Base-by-base conservation (phyloP, 2,113 vertebrate species). In the Columba livia region DNA sequence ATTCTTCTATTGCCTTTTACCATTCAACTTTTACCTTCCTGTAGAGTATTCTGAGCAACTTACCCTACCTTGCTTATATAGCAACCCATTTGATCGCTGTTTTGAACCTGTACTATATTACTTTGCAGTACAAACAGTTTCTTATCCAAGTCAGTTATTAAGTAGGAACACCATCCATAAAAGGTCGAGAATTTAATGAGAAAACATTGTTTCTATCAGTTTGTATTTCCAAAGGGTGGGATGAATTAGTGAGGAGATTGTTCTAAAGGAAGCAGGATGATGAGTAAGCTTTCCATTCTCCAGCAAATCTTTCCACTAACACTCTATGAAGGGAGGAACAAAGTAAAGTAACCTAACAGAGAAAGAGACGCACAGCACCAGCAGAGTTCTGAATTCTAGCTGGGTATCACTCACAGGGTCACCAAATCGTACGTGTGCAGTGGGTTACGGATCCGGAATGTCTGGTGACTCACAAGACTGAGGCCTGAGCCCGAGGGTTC, bases 251-350 rank as follows among this genome's bases (percentile, higher is more conserved):
- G 38, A 88, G 44, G 25, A 85, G 70, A 88, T n/a, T 87, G 44
- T 53, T 84, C 48, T 91, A 85, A 87, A 87, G 87, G 62, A 91
- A 94, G 53, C 62, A 61, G 64, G 61, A 31, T 72, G 69, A 79
- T 89, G 79, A 94, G 61, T 89, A 91, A 94, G 84, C 87, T 87
- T 89, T 85, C 78, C 57, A 15, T 69, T 79, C 50, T 64, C 65
- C 80, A 85, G 40, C 53, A 95, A 83, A 32, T 85, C 60, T 94
- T 96, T 94, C 91, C 94, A 91, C 44, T 75, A 85, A 85, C 29
- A 58, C 28, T 53, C 57, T 54, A 0, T 5, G 26, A 85, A 91
- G 36, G 19, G 38, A 78, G 50, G 34, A 89, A 89, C 28, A 79
- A 92, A 80, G 40, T 1, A 10, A 88, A 88, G 48, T 8, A 72